A percentile compares a stretch with the other conserved stretches of the same genome.
Evolutionary conservation across 2,888 invertebrate genomes (phyloP).

Genomic region (Perdita meconis): DNA sequence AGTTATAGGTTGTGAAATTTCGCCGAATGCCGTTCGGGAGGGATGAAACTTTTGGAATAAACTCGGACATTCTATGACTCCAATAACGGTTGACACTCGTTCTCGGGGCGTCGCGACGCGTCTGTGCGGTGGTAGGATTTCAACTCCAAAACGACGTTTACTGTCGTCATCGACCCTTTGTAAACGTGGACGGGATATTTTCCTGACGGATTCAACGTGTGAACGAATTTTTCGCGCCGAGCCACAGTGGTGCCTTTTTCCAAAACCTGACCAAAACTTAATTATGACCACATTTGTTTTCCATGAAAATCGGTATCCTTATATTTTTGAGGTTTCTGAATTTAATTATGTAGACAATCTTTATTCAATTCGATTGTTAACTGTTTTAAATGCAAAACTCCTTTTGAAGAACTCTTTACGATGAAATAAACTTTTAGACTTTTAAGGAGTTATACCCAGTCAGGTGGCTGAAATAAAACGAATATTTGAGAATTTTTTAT

Average conservation of each 20-base stretch:
- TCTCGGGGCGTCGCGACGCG: slow-evolving; percentile 38
- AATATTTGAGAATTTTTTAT: too few species aligned
- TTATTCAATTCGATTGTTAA: too few species aligned
- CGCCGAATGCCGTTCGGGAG: slow-evolving; percentile 14
- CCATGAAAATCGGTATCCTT: too few species aligned
- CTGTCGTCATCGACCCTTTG: slow-evolving; percentile 53
- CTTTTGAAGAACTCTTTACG: too few species aligned
- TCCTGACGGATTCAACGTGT: slow-evolving; percentile 46
- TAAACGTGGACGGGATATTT: slow-evolving; percentile 49
- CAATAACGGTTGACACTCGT: slow-evolving; percentile 60
- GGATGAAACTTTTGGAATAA: slow-evolving; percentile 47
- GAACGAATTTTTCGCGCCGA: slow-evolving; percentile 18
- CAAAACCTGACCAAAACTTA: too few species aligned
- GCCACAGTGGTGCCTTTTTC: slow-evolving; percentile 26
- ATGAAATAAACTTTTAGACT: too few species aligned
- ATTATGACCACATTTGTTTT: too few species aligned
- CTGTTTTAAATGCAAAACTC: too few species aligned
- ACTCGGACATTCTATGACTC: slow-evolving; percentile 63
- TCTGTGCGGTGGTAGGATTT: slow-evolving; percentile 57
- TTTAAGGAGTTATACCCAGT: too few species aligned
- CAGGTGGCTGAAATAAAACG: too few species aligned
- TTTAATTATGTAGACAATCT: too few species aligned
- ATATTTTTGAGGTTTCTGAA: too few species aligned
- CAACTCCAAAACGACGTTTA: slow-evolving; percentile 52
- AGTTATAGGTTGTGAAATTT: slow-evolving; percentile 50